A percentile compares a stretch with the other conserved stretches of the same genome.
Conservation (phyloP, 2,797 vertebrate genomes). For the Rhinogobio ventralis region DNA sequence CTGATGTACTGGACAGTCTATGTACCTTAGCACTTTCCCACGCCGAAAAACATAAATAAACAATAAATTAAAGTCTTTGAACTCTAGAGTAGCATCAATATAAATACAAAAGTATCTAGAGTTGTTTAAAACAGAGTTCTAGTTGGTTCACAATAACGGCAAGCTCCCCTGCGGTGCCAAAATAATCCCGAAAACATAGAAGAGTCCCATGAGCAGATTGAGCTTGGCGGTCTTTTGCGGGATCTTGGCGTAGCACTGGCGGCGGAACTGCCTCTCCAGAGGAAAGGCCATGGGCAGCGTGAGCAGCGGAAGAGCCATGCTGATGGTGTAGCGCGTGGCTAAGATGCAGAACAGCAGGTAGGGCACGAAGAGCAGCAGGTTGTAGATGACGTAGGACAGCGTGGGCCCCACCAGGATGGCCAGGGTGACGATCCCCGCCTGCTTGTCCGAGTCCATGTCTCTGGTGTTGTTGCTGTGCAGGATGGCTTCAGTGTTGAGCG, state of each 20-base stretch:
- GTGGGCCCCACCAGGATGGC: constrained; percentile 95
- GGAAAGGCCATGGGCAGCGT: constrained; percentile 97
- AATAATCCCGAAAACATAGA: constrained; percentile 93
- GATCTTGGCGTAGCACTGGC: constrained; percentile 88
- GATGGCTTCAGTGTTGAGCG: constrained; percentile 96
- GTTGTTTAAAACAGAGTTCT: constrained; percentile 62
- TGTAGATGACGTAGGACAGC: constrained; percentile 92
- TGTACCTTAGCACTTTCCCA: neutral
- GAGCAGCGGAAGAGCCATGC: constrained; percentile 94
- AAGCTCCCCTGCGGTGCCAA: constrained; percentile 88
- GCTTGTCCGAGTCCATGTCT: constrained; percentile 95
- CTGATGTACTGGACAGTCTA: constrained; percentile 18
- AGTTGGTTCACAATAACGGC: constrained; percentile 79
- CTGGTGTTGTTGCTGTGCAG: constrained; percentile 99
- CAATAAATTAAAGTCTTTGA: constrained; percentile 71
- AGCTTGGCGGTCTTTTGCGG: constrained; percentile 96
- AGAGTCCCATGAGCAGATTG: constrained; percentile 94
- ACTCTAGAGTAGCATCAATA: constrained; percentile 50
- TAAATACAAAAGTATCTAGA: constrained; percentile 69
- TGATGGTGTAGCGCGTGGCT: constrained; percentile 93
- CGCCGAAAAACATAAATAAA: constrained; percentile 71
- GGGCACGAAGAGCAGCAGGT: constrained; percentile 90
- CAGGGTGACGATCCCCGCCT: constrained; percentile 95
- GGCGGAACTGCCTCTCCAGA: constrained; percentile 92
- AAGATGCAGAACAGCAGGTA: constrained; percentile 94